Conservation (phyloP, 2,113 vertebrate species). For the Synodontis membranacea region DNA sequence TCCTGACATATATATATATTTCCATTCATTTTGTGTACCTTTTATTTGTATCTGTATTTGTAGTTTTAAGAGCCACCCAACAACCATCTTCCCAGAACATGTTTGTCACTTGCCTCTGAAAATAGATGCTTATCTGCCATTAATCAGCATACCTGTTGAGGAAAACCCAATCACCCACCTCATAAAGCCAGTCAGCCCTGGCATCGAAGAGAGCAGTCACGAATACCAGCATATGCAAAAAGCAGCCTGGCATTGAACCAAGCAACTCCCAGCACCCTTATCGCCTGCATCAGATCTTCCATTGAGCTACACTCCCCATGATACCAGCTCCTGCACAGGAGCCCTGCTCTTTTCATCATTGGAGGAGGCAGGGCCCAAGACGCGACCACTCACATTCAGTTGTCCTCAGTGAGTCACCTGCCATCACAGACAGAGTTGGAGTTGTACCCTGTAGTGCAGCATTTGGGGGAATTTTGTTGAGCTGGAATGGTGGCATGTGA, state of each 20-base stretch:
- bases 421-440: not conserved
- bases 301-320: conserved; percentile 33
- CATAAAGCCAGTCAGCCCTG: conserved; percentile 42
- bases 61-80: not conserved
- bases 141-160: conserved; percentile 29
- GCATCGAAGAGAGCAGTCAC: conserved; percentile 52
- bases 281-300: conserved; percentile 52
- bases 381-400: conserved; percentile 11
- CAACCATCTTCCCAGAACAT: conserved; percentile 30
- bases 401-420: conserved; percentile 21
- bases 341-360: conserved; percentile 29
- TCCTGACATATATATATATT: too few species aligned
- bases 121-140: conserved; percentile 43
- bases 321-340: conserved; percentile 38
- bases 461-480: conserved; percentile 6
- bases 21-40: too few species aligned
- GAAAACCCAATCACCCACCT: conserved; percentile 48
- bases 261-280: conserved; percentile 50
- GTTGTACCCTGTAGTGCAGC: not conserved
- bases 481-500: conserved; percentile 4
- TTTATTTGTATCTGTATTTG: not conserved
- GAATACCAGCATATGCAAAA: conserved; percentile 57
- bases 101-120: conserved; percentile 14
- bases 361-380: conserved; percentile 9
- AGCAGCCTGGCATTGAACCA: conserved; percentile 52